Percentiles rank a stretch among this genome's conserved stretches.
phyloP scores from a whole-genome alignment of 2,113 vertebrate species.

The Phoenicopterus ruber region DNA sequence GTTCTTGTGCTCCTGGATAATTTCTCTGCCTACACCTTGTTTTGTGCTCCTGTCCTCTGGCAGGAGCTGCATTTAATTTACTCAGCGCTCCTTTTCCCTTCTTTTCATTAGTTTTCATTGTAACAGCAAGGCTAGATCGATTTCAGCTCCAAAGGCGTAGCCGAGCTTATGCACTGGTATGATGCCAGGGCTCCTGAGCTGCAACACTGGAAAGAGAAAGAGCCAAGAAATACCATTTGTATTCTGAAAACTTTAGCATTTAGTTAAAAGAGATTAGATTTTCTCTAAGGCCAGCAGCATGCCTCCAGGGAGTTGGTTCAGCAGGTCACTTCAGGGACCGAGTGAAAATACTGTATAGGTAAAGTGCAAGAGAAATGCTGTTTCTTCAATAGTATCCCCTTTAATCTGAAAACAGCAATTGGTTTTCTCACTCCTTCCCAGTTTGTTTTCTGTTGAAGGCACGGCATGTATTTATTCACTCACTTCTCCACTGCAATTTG shows the following conservation, averaged over 20 bases:
- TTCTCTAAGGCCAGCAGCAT: not conserved
- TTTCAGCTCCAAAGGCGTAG: not conserved
- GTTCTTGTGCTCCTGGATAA: not conserved
- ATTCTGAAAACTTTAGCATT: not conserved
- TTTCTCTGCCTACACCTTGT: not conserved
- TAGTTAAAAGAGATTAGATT: not conserved
- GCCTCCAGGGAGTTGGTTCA: not conserved
- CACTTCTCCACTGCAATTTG: not conserved
- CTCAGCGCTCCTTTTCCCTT: not conserved
- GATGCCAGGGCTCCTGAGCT: not conserved
- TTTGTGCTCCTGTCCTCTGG: not conserved
- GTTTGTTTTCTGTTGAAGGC: not conserved
- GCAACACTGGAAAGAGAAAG: not conserved
- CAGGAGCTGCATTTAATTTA: not conserved
- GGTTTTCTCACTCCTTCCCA: not conserved
- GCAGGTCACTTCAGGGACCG: not conserved
- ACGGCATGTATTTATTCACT: not conserved
- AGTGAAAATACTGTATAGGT: not conserved
- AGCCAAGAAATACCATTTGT: not conserved
- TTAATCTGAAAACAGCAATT: not conserved
- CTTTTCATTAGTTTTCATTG: not conserved
- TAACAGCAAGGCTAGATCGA: not conserved
- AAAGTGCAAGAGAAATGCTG: not conserved
- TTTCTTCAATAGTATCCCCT: not conserved
- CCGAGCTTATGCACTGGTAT: accelerated